Evolutionary conservation across 1,140 invertebrate genomes (phyloP), one percentile per base, ranked within the genome.

Genomic region (Zaprionus lachaisei): DNA sequence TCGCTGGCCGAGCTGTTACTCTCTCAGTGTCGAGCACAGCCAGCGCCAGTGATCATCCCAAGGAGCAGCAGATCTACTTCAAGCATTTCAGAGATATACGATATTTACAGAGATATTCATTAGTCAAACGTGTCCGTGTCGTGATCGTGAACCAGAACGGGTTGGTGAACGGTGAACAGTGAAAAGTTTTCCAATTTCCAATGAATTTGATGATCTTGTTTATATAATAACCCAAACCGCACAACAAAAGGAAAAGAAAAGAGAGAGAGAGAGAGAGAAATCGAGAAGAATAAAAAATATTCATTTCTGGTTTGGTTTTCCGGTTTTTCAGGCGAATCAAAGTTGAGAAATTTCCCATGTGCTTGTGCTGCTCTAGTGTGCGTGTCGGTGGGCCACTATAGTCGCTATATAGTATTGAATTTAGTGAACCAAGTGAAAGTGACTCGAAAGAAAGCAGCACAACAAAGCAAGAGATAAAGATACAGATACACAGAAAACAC

Each of bases 341-440:
- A 71, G 41, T 71, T 80, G 68, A 80, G 74, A 79, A 79, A 77
- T 77, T 68, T 60, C 60, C 74, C 70, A 72, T 78, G 65, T 51
- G 26, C 31, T 31, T 62, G 44, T 28, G 9, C 37, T 74, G 63
- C 28, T 63, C 61, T 44, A 64, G 71, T 79, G 75, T 79, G 75
- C 66, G 79, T 75, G 63, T 79, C 67, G 71, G 66, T 75, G 71
- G 79, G 79, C 75, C 78, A 64, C 77, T 77, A 79, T 77, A 79
- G 73, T 79, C 66, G 74, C 73, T 55, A 80, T 69, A 80, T 69
- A 80, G 68, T 80, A 65, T 38, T 63, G 58, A 68, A 65, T 77
- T 72, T 54, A 80, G 68, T 77, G 77, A 72, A 69, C 76, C 66
- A 72, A 87, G 85, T 90, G 85, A 91, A 90, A 90, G 86, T 91